Evolutionary conservation across 2,113 vertebrate genomes (phyloP), one percentile per base, ranked within the genome.

Genomic region (Periophthalmus modestus): DNA sequence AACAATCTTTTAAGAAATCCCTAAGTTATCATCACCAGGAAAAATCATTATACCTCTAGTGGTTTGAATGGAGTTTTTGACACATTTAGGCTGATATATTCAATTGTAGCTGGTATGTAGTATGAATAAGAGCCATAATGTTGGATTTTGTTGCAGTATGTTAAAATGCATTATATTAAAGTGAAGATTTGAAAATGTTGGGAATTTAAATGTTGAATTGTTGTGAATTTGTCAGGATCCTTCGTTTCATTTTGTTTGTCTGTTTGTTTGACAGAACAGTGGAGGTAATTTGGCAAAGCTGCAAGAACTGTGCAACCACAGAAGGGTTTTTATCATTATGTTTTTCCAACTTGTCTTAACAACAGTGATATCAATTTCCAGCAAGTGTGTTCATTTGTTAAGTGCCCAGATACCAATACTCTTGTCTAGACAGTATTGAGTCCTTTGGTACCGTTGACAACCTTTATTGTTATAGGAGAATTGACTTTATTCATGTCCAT

Each of bases 401-500:
- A 62, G 59, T 62, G 59, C 6, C 28, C 28, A 62, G 59, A 62
- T 34, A 62, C 59, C 59, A 62, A 34, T 62, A 34, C 16, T 16
- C 14, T 33, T 16, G 24, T 62, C 59, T 62, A 62, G 59, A 33
- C 28, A 6, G 23, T 59, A 59, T 59, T 59, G 57, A 59, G 24
- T 59, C 28, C 15, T 9, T 34, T 62, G 18, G 24, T 62, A 18
- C 28, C 33, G 13, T 16, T 34, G 59, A 34, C 59, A 16, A 34
- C 59, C 28, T 62, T 34, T 62, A 62, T 62, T 62, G 24, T 62
- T 62, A 34, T 62, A 9, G 59, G 59, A 34, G 59, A 28, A 59
- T 34, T 34, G 16, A 28, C 59, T 62, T 62, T 33, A 62, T 34
- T 62, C 52, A 55, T 59, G 57, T 59, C 23, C 14, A 59, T 59